Conservation (phyloP, 2,797 vertebrate species). For the Setipinna tenuifilis region DNA sequence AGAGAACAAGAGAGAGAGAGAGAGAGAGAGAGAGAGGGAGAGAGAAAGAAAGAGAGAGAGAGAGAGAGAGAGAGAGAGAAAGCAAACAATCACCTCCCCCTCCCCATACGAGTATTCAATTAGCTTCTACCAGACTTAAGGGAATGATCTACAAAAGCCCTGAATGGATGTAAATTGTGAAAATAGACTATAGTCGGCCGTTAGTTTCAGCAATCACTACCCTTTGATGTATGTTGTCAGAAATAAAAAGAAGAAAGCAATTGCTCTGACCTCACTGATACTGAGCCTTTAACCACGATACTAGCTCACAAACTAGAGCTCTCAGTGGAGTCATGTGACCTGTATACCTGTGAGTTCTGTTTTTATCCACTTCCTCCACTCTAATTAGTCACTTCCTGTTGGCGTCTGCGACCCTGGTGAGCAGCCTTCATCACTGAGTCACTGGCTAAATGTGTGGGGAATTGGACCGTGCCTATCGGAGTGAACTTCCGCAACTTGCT, state of each 20-base stretch:
- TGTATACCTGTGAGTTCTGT: slow-evolving; percentile 38
- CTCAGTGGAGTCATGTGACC: slow-evolving; percentile 37
- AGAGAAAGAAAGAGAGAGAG: neutral
- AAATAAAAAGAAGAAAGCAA: neutral
- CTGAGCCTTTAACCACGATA: neutral
- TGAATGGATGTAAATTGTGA: neutral
- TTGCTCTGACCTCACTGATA: neutral
- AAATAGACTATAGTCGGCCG: neutral
- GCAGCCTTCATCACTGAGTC: neutral
- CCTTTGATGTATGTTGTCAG: neutral
- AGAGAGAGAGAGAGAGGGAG: too few species aligned
- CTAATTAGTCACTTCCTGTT: slow-evolving; percentile 38
- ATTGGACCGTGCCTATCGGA: neutral
- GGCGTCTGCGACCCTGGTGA: neutral
- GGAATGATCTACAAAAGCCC: neutral
- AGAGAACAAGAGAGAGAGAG: neutral
- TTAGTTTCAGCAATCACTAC: neutral
- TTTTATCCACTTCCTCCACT: slow-evolving; percentile 35
- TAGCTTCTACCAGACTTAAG: neutral
- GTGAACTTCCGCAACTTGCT: neutral
- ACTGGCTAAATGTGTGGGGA: neutral
- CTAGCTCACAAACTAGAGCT: neutral
- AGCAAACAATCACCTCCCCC: neutral
- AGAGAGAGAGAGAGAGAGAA: neutral
- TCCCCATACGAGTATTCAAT: neutral